These are phyloP conservation scores for Gobionotothen gibberifrons DNA, from an alignment of 2,797 vertebrate genomes.

Conservation along the genomic window DNA sequence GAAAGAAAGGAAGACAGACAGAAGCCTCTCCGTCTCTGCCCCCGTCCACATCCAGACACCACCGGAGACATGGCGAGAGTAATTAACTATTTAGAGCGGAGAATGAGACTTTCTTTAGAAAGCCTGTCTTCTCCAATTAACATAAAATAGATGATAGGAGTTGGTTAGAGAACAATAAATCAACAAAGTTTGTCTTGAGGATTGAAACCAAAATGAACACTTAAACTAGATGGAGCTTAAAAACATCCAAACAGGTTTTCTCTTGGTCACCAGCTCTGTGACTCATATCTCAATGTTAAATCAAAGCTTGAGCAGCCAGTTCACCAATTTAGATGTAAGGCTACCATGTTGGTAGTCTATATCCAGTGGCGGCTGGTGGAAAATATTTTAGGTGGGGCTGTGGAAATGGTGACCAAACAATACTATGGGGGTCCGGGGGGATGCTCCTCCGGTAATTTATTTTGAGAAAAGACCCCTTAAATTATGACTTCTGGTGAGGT, in stretches of 20 bases:
- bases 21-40: constrained; percentile 68
- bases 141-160: constrained; percentile 29
- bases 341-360: background rate
- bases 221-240: background rate
- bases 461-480: no score
- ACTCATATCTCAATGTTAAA: background rate
- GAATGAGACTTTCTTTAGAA: constrained; percentile 63
- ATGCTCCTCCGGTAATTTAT: no score
- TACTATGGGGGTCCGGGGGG: no score
- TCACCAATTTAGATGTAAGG: background rate
- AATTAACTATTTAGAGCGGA: constrained; percentile 83
- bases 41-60: constrained; percentile 75
- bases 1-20: constrained; percentile 65
- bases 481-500: no score
- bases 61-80: constrained; percentile 76
- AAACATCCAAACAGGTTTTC: background rate
- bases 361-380: no score
- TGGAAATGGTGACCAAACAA: no score
- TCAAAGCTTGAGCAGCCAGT: no score
- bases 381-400: no score
- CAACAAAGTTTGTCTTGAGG: constrained; percentile 15
- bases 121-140: constrained; percentile 36
- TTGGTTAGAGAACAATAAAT: constrained; percentile 18
- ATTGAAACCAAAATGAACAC: background rate
- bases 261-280: background rate